These are phyloP conservation scores for Ceryle rudis DNA, from an alignment of 2,797 vertebrate species.

Conservation along the genomic window DNA sequence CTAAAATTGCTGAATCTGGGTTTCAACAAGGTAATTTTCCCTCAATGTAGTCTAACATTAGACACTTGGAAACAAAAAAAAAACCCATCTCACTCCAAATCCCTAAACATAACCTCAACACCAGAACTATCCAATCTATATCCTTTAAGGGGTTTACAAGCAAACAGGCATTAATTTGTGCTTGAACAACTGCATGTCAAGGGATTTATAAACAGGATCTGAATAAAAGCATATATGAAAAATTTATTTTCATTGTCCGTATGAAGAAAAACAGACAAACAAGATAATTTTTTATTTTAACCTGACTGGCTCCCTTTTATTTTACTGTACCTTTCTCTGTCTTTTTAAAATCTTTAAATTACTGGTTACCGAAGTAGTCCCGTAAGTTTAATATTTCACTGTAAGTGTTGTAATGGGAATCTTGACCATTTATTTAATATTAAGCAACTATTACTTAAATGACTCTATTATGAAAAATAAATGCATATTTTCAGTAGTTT, in stretches of 20 bases:
- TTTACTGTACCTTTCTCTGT: neutral
- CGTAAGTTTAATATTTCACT: neutral
- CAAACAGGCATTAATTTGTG: neutral
- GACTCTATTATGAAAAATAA: neutral
- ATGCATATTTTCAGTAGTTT: neutral
- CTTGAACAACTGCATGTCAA: neutral
- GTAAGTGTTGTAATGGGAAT: neutral
- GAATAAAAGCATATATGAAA: neutral
- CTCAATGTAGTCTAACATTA: neutral
- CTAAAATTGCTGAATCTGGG: neutral
- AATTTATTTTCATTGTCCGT: neutral
- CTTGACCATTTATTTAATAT: neutral
- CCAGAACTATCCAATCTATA: neutral
- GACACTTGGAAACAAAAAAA: neutral
- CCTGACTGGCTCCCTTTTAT: neutral
- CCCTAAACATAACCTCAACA: neutral
- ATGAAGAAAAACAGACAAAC: neutral
- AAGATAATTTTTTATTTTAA: neutral
- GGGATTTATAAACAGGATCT: neutral
- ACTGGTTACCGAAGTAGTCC: neutral
- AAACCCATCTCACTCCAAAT: neutral
- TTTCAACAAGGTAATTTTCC: neutral
- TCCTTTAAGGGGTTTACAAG: neutral
- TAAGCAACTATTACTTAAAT: neutral
- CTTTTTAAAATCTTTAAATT: neutral